Percentiles rank a stretch among this genome's conserved stretches.
phyloP scores from a whole-genome alignment of 1,140 invertebrate genomes.

The Acromyrmex echinatior region DNA sequence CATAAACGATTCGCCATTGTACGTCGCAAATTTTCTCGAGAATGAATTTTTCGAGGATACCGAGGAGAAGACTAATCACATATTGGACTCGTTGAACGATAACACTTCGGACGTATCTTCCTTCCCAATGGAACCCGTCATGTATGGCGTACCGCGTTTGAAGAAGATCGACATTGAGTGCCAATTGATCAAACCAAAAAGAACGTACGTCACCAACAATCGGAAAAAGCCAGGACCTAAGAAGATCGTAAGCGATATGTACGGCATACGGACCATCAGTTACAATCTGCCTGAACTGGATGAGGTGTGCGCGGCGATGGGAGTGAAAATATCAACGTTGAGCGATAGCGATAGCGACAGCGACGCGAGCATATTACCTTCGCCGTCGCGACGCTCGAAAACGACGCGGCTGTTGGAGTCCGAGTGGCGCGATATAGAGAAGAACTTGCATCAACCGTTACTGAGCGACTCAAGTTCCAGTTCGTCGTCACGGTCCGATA shows the following conservation, averaged over 20 bases:
- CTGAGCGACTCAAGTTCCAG: conserved; percentile 49
- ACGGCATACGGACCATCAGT: conserved; percentile 74
- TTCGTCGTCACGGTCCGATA: conserved; percentile 19
- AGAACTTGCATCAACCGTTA: conserved; percentile 19
- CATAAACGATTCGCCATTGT: background rate
- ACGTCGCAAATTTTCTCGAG: conserved; percentile 25
- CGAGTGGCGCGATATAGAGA: background rate
- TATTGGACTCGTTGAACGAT: background rate
- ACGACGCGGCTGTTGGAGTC: background rate
- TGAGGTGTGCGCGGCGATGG: background rate
- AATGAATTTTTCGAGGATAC: background rate
- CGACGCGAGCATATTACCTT: background rate
- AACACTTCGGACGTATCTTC: background rate
- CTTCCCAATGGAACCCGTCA: background rate
- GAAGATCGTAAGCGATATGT: conserved; percentile 65
- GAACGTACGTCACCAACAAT: too few species aligned
- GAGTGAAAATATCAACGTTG: conserved; percentile 29
- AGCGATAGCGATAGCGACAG: conserved; percentile 48
- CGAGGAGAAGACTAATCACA: background rate
- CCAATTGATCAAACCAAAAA: background rate
- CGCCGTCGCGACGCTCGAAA: background rate
- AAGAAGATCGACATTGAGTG: background rate
- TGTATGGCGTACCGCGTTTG: background rate
- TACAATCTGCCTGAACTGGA: conserved; percentile 58
- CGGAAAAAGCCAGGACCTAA: too few species aligned